A percentile compares a stretch with the other conserved stretches of the same genome.
Conservation (phyloP, 2,888 invertebrate species). For the Lasioglossum marginatum region DNA sequence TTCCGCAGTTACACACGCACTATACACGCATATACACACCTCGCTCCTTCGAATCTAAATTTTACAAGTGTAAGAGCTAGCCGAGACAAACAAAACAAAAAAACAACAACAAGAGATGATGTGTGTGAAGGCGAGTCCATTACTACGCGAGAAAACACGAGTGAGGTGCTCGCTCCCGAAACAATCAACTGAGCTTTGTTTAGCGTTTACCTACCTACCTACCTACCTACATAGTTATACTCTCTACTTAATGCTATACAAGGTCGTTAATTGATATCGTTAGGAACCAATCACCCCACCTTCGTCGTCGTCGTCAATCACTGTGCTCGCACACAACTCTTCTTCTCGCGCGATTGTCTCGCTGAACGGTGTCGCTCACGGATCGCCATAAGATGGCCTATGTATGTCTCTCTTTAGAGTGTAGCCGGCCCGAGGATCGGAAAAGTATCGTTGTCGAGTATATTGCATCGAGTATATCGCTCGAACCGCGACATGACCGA, state of each 20-base stretch:
- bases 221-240: conserved; percentile 38
- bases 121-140: conserved; percentile 25
- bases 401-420: not conserved
- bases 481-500: conserved; percentile 16
- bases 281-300: conserved; percentile 44
- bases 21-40: conserved; percentile 59
- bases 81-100: conserved; percentile 32
- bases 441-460: not conserved
- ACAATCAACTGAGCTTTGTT: conserved; percentile 84
- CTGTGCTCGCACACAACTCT: conserved; percentile 31
- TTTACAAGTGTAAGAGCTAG: conserved; percentile 63
- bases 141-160: conserved; percentile 48
- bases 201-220: conserved; percentile 75
- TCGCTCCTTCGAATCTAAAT: conserved; percentile 70
- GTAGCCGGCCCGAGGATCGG: not conserved
- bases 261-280: conserved; percentile 61
- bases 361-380: conserved; percentile 7
- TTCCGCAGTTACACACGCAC: conserved; percentile 63
- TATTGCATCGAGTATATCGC: not conserved
- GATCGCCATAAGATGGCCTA: conserved; percentile 32
- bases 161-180: conserved; percentile 76
- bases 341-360: conserved; percentile 24
- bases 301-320: conserved; percentile 29
- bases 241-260: conserved; percentile 66
- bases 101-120: not conserved